phyloP scores from a whole-genome alignment of 1,140 invertebrate genomes.

The Megalonaias nervosa region DNA sequence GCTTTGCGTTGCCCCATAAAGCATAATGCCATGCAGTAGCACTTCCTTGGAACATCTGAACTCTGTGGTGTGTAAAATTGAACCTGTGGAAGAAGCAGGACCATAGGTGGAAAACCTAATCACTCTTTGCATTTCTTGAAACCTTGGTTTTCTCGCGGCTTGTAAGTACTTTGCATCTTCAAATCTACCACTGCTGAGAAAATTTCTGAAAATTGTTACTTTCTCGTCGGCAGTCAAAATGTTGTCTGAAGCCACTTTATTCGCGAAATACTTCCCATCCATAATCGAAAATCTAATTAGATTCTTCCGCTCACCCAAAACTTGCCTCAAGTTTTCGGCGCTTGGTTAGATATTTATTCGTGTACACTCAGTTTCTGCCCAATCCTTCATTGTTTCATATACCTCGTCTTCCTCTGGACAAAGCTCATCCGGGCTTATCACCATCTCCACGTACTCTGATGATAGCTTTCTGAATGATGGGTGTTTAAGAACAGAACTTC shows the following conservation, averaged over 20 bases:
- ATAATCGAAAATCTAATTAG: conserved; percentile 28
- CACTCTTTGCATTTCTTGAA: too few species aligned
- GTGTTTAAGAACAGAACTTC: too few species aligned
- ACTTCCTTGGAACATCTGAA: too few species aligned
- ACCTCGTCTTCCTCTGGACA: conserved; percentile 34
- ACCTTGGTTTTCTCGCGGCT: too few species aligned
- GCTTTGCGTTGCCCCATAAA: too few species aligned
- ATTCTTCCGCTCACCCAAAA: conserved; percentile 14
- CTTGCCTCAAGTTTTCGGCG: conserved; percentile 10
- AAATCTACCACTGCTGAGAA: too few species aligned
- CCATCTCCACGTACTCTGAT: conserved; percentile 22
- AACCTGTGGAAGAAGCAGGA: too few species aligned
- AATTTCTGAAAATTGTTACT: conserved; percentile 10
- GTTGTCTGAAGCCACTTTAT: conserved; percentile 29
- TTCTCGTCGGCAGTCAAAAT: conserved; percentile 26
- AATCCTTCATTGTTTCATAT: conserved; percentile 23
- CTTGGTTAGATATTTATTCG: conserved; percentile 16
- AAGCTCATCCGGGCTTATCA: conserved; percentile 24
- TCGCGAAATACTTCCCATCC: conserved; percentile 29
- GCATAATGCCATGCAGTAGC: too few species aligned
- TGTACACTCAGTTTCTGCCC: conserved; percentile 23
- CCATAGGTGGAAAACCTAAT: too few species aligned
- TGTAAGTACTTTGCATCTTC: too few species aligned
- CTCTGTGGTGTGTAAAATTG: too few species aligned
- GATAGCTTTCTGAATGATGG: conserved; percentile 6